Evolutionary conservation across 2,888 invertebrate genomes (phyloP).

Genomic region (Protodeltote pygarga): DNA sequence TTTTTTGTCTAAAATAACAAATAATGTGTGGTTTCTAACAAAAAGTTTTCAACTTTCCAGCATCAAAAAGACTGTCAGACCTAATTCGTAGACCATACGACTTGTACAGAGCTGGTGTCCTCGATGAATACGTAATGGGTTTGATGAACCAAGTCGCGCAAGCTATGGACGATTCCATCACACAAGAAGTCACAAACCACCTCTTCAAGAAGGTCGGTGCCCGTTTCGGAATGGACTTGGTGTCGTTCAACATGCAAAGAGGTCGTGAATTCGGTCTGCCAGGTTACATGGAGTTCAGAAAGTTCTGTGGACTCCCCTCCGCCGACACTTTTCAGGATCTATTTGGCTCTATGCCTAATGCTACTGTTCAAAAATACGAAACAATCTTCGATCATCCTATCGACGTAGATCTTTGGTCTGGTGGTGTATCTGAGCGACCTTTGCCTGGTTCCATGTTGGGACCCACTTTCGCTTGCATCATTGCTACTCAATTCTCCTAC

Average conservation of each 20-base stretch:
- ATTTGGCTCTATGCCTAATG: conserved; percentile 95
- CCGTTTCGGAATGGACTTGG: conserved; percentile 95
- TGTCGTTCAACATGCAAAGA: conserved; percentile 97
- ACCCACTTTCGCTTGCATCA: conserved; percentile 97
- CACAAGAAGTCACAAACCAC: conserved; percentile 96
- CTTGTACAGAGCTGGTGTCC: conserved; percentile 95
- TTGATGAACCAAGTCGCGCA: conserved; percentile 97
- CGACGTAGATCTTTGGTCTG: conserved; percentile 98
- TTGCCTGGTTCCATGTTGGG: conserved; percentile 97
- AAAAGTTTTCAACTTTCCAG: no score
- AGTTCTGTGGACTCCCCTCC: conserved; percentile 94
- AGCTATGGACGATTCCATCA: conserved; percentile 98
- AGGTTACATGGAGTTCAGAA: conserved; percentile 97
- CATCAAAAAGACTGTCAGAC: conserved; percentile 95
- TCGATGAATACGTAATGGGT: conserved; percentile 97
- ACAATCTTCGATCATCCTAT: conserved; percentile 95
- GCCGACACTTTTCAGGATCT: conserved; percentile 93
- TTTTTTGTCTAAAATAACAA: neutral
- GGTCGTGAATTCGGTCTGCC: conserved; percentile 97
- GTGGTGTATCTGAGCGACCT: conserved; percentile 96
- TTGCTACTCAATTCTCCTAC: conserved; percentile 97
- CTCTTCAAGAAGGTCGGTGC: conserved; percentile 94
- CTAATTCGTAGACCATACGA: conserved; percentile 96
- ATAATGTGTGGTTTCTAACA: conserved; percentile 40
- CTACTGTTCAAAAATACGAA: conserved; percentile 93